Conservation (phyloP, 1,140 invertebrate species). For the Neuroterus valhalla region DNA sequence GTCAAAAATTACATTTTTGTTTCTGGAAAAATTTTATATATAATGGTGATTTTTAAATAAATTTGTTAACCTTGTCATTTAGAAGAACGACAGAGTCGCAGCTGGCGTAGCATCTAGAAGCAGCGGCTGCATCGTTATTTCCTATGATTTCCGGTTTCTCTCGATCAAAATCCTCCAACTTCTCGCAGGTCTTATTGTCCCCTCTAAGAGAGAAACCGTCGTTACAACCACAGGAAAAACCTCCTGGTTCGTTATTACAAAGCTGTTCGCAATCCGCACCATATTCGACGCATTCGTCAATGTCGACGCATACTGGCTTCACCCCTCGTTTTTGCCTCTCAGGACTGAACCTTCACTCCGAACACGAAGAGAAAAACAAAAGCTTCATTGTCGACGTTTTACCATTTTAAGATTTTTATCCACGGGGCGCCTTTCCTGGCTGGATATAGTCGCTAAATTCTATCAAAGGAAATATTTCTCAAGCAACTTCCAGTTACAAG, state of each 20-base stretch:
- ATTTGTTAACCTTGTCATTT: slow-evolving; percentile 74
- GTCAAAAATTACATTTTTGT: too few species aligned
- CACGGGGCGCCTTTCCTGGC: slow-evolving; percentile 20
- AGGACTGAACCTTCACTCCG: slow-evolving; percentile 37
- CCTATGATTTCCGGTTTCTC: slow-evolving; percentile 48
- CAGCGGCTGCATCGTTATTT: slow-evolving; percentile 64
- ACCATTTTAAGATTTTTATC: slow-evolving; percentile 19
- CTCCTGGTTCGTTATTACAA: slow-evolving; percentile 78
- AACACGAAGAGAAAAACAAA: slow-evolving; percentile 25
- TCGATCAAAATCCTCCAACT: slow-evolving; percentile 40
- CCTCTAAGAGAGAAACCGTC: slow-evolving; percentile 73
- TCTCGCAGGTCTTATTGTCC: slow-evolving; percentile 79
- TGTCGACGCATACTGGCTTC: slow-evolving; percentile 79
- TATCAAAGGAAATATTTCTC: slow-evolving; percentile 24
- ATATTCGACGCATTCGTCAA: slow-evolving; percentile 81
- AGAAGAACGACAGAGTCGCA: slow-evolving; percentile 78
- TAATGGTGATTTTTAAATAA: slow-evolving; percentile 1
- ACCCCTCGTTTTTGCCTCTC: slow-evolving; percentile 75
- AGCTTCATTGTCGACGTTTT: slow-evolving; percentile 30
- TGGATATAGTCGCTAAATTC: slow-evolving; percentile 62
- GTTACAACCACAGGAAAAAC: slow-evolving; percentile 77
- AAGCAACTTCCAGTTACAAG: slow-evolving; percentile 17
- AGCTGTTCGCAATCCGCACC: slow-evolving; percentile 79
- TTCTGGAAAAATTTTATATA: too few species aligned
- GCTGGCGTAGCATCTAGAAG: slow-evolving; percentile 76